These are phyloP conservation scores for Arnoldichthys spilopterus DNA, from an alignment of 2,797 vertebrate species.

Conservation along the genomic window DNA sequence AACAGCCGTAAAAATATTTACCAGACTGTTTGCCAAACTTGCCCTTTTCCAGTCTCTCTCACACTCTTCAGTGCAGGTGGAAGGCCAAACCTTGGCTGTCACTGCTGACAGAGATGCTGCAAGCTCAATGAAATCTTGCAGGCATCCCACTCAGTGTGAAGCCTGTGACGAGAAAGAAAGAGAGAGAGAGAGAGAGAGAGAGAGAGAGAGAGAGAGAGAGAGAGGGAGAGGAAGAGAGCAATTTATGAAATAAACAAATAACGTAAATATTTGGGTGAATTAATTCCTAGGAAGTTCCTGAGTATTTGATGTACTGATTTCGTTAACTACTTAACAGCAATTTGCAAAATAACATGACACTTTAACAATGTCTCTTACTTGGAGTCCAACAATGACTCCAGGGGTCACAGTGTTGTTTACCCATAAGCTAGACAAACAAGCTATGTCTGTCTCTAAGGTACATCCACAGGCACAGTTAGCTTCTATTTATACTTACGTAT, in stretches of 20 bases:
- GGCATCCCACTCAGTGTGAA: neutral
- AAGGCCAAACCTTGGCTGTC: neutral
- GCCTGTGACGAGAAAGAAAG: neutral
- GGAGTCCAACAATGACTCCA: neutral
- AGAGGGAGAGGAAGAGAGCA: neutral
- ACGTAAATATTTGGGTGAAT: neutral
- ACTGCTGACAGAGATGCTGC: neutral
- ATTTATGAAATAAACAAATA: no score
- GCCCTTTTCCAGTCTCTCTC: neutral
- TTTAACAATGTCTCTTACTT: neutral
- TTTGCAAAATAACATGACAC: neutral
- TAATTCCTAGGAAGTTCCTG: neutral
- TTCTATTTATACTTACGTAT: neutral
- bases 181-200: neutral
- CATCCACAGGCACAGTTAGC: neutral
- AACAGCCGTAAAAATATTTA: slow-evolving; percentile 29
- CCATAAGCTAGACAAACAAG: neutral
- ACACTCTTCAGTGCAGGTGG: neutral
- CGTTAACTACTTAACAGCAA: neutral
- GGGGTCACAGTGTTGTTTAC: neutral
- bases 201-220: neutral
- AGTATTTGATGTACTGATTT: neutral
- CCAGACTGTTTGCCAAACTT: neutral
- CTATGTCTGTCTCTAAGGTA: neutral
- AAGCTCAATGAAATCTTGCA: neutral